Evolutionary conservation across 2,888 invertebrate genomes (phyloP), one percentile per base, ranked within the genome.

Genomic region (Ethmia dodecea): DNA sequence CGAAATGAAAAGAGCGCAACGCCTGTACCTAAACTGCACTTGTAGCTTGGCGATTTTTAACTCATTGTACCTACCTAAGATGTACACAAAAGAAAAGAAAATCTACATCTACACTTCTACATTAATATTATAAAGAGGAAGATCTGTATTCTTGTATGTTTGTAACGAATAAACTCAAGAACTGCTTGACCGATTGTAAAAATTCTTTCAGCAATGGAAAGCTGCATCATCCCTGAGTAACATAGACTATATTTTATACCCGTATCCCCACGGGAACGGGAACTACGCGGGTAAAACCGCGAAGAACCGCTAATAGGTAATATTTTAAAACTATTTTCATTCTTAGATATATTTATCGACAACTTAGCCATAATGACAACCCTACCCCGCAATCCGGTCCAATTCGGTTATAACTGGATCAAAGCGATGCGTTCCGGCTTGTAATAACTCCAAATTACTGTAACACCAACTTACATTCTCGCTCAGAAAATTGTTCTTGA

Each of bases 381-480:
- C 6, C 29, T 22, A 28, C 31, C 42, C 43, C 42, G 42, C 50
- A 53, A 54, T 58, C 53, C 47, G 33, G 49, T 51, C 44, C 53
- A 47, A 59, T 54, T 57, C 52, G 40, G 46, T 51, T 34, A 41
- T 61, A 66, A 61, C 50, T 46, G 55, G 67, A 71, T 73, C 70
- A 71, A 73, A 73, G 68, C 53, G 40, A 33, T 52, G 52, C 61
- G 69, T 67, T 62, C 63, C 68, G 38, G 51, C 45, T 60, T 51
- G 49, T 64, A 71, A 75, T 75, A 71, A 64, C 65, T 55, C 41
- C 51, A 47, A 71, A 71, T 71, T 66, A 67, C 40, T 18, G 38
- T 45, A 40, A 42, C 32, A 43, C 55, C 45, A 53, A 41, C 36
- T 42, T 49, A 47, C 35, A 32, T 38, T 27, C 46, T 1, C 22